phyloP scores from a whole-genome alignment of 1,140 invertebrate genomes.

The Sitophilus oryzae region DNA sequence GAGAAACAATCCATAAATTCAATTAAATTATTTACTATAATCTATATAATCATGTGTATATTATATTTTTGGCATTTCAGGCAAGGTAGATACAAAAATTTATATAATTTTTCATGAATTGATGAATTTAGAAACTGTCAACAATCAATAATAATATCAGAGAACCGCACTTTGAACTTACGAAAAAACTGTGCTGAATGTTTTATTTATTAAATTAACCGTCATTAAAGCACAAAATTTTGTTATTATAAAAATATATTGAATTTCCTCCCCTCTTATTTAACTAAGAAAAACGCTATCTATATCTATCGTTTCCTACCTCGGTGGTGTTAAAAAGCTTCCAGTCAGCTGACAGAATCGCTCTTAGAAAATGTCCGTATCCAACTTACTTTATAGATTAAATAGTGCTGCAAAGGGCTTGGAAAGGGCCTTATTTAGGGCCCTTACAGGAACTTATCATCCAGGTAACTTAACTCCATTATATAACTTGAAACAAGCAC shows the following conservation, averaged over 20 bases:
- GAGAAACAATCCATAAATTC: no score
- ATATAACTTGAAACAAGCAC: constrained; percentile 32
- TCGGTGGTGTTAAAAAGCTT: constrained; percentile 1
- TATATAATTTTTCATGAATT: no score
- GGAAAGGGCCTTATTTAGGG: constrained; percentile 34
- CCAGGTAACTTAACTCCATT: constrained; percentile 43
- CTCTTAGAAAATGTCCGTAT: constrained; percentile 15
- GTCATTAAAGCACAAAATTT: no score
- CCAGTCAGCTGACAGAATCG: not conserved
- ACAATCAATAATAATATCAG: no score
- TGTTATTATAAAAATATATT: not conserved
- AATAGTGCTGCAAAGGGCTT: constrained; percentile 19
- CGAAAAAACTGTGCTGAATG: no score
- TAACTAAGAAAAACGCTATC: not conserved
- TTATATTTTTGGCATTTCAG: no score
- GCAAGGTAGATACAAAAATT: no score
- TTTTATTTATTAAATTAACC: no score
- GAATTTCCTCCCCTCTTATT: constrained; percentile 2
- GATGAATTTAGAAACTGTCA: no score
- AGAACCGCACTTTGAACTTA: no score
- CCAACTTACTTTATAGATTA: constrained; percentile 13
- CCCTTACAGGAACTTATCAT: constrained; percentile 44
- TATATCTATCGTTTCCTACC: constrained; percentile 1
- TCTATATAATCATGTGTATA: no score
- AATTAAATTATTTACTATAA: no score